Evolutionary conservation across 2,888 invertebrate genomes (phyloP).

Genomic region (Candidula unifasciata): DNA sequence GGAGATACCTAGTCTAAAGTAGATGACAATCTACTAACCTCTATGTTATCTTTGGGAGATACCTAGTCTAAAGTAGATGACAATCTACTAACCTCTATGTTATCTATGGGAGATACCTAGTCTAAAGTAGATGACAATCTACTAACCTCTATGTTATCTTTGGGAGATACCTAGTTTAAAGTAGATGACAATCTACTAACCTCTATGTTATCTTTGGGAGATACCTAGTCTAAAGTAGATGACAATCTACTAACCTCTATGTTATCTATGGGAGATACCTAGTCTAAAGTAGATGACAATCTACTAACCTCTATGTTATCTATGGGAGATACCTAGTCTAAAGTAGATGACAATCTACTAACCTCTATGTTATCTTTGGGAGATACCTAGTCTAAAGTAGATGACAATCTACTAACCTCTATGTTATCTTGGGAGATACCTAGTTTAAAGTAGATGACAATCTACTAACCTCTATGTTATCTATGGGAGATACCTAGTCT

Average conservation of each 20-base stretch:
- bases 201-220: not conserved
- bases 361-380: not conserved
- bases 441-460: not conserved
- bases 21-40: not conserved
- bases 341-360: not conserved
- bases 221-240: not conserved
- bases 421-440: slow-evolving; percentile 77
- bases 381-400: not conserved
- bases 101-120: not conserved
- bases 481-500: not conserved
- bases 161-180: not conserved
- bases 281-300: not conserved
- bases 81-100: not conserved
- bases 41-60: not conserved
- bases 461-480: not conserved
- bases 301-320: not conserved
- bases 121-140: not conserved
- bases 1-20: not conserved
- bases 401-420: not conserved
- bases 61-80: not conserved
- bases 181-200: not conserved
- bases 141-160: not conserved
- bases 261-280: not conserved
- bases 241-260: not conserved
- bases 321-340: not conserved